Evolutionary conservation across 2,797 vertebrate species (phyloP).

Genomic region (Gymnothorax javanicus): DNA sequence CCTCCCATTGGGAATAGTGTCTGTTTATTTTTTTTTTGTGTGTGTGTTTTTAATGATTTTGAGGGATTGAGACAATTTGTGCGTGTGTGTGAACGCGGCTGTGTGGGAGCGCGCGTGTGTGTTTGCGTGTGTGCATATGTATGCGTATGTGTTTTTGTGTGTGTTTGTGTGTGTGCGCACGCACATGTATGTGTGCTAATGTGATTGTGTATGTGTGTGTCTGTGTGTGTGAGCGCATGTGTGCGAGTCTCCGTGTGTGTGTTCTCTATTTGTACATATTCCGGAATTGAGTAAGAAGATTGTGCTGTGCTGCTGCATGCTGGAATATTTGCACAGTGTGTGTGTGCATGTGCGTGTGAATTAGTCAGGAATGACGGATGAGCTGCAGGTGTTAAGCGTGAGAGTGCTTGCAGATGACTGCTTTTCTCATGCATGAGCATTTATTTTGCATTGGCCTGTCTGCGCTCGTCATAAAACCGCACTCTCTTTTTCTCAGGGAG

Average conservation of each 20-base stretch:
- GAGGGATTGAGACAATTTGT: too few relatives aligned
- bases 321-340: conserved; percentile 44
- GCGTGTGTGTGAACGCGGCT: too few relatives aligned
- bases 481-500: conserved; percentile 77
- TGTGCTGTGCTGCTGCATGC: conserved; percentile 48
- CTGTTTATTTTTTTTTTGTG: background rate
- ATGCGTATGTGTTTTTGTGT: conserved; percentile 16
- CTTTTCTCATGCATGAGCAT: background rate
- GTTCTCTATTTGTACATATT: conserved; percentile 59
- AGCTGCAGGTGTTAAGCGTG: background rate
- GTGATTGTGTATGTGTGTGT: too few relatives aligned
- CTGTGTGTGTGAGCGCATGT: too few relatives aligned
- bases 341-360: background rate
- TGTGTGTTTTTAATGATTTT: background rate
- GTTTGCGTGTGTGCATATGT: conserved; percentile 17
- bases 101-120: background rate
- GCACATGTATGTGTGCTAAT: too few relatives aligned
- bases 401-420: background rate
- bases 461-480: background rate
- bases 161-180: background rate
- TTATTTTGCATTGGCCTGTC: background rate
- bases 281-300: conserved; percentile 44
- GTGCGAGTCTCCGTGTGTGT: background rate
- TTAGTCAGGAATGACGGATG: conserved; percentile 48
- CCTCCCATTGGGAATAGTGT: conserved; percentile 29